phyloP scores from a whole-genome alignment of 2,113 vertebrate species.

The Mobula hypostoma region DNA sequence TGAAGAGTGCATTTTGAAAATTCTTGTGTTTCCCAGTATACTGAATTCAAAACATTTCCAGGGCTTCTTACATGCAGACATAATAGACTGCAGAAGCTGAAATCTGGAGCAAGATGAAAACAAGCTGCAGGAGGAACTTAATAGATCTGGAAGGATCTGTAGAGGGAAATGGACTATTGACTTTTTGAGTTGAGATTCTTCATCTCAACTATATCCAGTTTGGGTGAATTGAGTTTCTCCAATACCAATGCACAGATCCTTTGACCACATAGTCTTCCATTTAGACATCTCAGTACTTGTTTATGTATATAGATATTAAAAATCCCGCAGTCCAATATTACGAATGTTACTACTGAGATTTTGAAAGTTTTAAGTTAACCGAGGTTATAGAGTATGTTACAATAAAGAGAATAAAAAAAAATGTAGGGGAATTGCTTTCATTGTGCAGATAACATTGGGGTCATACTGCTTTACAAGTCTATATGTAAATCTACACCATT shows the following conservation, averaged over 20 bases:
- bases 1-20: background rate
- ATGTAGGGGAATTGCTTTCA: background rate
- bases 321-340: background rate
- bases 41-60: background rate
- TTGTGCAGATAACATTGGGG: background rate
- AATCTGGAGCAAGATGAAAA: no score
- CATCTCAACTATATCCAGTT: no score
- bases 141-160: no score
- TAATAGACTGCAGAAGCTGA: no score
- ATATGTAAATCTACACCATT: background rate
- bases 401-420: background rate
- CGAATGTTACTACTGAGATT: background rate
- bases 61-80: background rate
- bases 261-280: background rate
- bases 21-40: background rate
- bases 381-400: background rate
- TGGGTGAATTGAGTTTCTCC: background rate
- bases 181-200: no score
- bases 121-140: no score
- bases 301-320: background rate
- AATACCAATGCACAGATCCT: background rate
- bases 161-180: no score
- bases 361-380: background rate
- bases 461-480: background rate
- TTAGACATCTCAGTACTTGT: background rate